Evolutionary conservation across 2,888 invertebrate species (phyloP).

Genomic region (Dexiosoma caninum): DNA sequence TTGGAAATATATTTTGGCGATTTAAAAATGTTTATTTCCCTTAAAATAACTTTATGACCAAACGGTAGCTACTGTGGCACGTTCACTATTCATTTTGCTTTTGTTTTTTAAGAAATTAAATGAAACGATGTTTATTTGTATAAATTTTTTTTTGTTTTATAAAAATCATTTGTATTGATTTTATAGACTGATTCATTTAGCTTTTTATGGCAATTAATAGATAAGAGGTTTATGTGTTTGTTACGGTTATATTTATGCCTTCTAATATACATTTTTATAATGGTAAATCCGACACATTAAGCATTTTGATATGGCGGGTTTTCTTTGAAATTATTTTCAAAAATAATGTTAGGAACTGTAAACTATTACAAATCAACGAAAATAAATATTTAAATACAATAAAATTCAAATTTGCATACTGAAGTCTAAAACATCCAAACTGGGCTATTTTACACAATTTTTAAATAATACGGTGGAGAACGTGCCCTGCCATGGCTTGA

Average conservation of each 20-base stretch:
- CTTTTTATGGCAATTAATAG: constrained; percentile 36
- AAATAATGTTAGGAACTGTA: too few species aligned
- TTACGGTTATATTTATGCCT: not conserved
- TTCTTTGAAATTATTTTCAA: too few species aligned
- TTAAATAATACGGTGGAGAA: too few species aligned
- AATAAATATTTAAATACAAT: too few species aligned
- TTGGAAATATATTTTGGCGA: constrained; percentile 6
- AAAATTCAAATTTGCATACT: too few species aligned
- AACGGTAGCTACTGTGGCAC: constrained; percentile 42
- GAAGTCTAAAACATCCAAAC: too few species aligned
- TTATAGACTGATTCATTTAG: constrained; percentile 38
- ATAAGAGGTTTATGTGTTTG: not conserved
- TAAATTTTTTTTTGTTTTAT: constrained; percentile 24
- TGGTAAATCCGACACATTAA: too few species aligned
- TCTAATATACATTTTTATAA: not conserved
- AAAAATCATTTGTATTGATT: not conserved
- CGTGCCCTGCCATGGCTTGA: too few species aligned
- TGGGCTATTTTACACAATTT: too few species aligned
- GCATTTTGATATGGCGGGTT: too few species aligned
- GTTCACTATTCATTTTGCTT: constrained; percentile 10
- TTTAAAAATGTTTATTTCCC: not conserved
- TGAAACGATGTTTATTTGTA: not conserved
- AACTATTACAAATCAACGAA: not conserved
- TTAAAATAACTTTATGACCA: constrained; percentile 12
- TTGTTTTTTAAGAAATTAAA: not conserved